phyloP scores from a whole-genome alignment of 2,888 invertebrate genomes.

The Mythimna ferrago region DNA sequence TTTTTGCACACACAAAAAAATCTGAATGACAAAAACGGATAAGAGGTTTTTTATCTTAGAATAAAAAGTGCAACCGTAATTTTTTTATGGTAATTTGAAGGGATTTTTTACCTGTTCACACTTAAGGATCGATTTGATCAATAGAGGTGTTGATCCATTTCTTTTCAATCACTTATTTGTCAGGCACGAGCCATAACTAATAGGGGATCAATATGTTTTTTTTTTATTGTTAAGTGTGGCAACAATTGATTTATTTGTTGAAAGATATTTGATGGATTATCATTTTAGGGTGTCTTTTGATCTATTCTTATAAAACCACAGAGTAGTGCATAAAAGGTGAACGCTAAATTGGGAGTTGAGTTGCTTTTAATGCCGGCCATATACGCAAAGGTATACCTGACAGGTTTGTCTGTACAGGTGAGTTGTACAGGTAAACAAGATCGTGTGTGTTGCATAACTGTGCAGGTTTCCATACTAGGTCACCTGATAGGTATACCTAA shows the following conservation, averaged over 20 bases:
- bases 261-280: background rate
- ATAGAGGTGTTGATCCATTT: conserved; percentile 67
- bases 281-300: conserved; percentile 15
- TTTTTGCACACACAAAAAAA: conserved; percentile 60
- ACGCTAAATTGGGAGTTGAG: background rate
- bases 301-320: background rate
- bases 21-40: conserved; percentile 67
- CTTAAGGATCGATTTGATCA: conserved; percentile 67
- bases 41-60: conserved; percentile 61
- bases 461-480: no score
- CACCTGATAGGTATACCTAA: no score
- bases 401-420: no score
- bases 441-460: no score
- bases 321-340: background rate
- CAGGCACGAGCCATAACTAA: conserved; percentile 67
- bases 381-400: no score
- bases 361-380: no score
- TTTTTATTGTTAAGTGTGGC: background rate
- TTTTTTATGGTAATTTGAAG: conserved; percentile 52
- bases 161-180: conserved; percentile 49
- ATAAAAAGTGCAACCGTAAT: conserved; percentile 57
- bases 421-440: no score
- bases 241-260: conserved; percentile 25
- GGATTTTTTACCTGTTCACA: conserved; percentile 58
- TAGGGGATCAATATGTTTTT: conserved; percentile 55